Base-by-base conservation (phyloP, 2,113 vertebrate species). In the Prinia subflava region DNA sequence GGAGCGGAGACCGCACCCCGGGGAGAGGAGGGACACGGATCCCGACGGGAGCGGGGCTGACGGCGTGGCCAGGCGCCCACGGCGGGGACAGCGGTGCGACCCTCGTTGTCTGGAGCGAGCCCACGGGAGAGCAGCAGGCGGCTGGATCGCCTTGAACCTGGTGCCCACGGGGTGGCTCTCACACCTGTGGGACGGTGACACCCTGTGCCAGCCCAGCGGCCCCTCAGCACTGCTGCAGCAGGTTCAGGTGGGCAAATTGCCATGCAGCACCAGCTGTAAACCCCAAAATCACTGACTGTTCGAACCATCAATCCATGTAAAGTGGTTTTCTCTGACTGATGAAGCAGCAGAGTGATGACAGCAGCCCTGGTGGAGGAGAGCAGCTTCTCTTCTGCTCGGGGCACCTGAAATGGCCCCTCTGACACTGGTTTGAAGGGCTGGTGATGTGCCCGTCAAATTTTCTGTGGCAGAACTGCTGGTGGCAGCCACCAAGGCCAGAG, bases 271-370 rank as follows among this genome's bases (percentile, higher is more conserved):
- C 14, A 1, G 35, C 7, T 25, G 27, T 18, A 23, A n/a, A 75
- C 23, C 46, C 46, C 5, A 3, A 59, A 42, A 4, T 13, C 37
- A 10, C 10, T 1, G 0, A 1, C 35, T 30, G 15, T 3, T 9
- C n/a, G 49, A 75, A 33, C n/a, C 31, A 0, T 7, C 14, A 15
- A 10, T 76, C 0, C 0, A 17, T 15, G 52, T 53, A 30, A 76
- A 22, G 49, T 3, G 4, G 7, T 33, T 39, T 73, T 59, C 30
- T 71, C 13, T 42, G 16, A 13, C 46, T 78, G 25, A 18, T 2
- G 53, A 60, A 82, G 62, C 9, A 53, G 39, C 55, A 33, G 37
- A 52, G 56, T 18, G n/a, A 56, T 39, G 44, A n/a, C 89, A 78
- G 57, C 52, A 52, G 52, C 83, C 15, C 41, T 17, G 64, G 24